A percentile compares a stretch with the other conserved stretches of the same genome.
Conservation (phyloP, 2,113 vertebrate genomes). For the Phalacrocorax brasilianus region DNA sequence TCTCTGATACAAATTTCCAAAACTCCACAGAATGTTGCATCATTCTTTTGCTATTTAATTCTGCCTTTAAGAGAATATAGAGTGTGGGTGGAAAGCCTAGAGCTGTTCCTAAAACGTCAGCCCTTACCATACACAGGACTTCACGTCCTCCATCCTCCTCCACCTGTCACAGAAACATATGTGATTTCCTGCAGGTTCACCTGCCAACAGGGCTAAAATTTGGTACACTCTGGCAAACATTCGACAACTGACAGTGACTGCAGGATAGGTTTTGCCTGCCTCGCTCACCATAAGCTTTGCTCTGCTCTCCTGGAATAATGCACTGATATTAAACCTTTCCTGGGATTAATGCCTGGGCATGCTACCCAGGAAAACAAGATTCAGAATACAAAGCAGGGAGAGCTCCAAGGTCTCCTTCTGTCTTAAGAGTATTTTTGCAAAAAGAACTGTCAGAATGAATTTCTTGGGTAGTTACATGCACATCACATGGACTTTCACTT, state of each 20-base stretch:
- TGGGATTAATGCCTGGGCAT: neutral
- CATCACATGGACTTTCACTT: neutral
- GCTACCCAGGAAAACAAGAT: neutral
- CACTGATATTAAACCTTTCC: neutral
- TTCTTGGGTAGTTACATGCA: conserved; percentile 31
- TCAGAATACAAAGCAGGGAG: conserved; percentile 5
- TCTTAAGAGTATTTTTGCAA: neutral
- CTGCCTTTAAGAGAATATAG: neutral
- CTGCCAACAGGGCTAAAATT: neutral
- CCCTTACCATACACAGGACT: neutral
- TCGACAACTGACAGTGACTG: neutral
- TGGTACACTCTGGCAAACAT: neutral
- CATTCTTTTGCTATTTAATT: neutral
- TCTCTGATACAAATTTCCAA: neutral
- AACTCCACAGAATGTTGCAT: neutral
- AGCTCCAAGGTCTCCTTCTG: conserved; percentile 2
- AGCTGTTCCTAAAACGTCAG: neutral
- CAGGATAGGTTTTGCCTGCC: neutral
- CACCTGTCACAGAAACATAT: neutral
- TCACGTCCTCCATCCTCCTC: neutral
- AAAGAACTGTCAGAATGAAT: conserved; percentile 32
- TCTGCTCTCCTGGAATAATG: neutral
- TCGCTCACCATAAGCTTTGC: neutral
- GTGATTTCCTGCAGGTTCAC: neutral
- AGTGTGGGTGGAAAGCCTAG: fast-evolving